Base-by-base conservation (phyloP, 1,140 invertebrate genomes). In the Drosophila obscura region DNA sequence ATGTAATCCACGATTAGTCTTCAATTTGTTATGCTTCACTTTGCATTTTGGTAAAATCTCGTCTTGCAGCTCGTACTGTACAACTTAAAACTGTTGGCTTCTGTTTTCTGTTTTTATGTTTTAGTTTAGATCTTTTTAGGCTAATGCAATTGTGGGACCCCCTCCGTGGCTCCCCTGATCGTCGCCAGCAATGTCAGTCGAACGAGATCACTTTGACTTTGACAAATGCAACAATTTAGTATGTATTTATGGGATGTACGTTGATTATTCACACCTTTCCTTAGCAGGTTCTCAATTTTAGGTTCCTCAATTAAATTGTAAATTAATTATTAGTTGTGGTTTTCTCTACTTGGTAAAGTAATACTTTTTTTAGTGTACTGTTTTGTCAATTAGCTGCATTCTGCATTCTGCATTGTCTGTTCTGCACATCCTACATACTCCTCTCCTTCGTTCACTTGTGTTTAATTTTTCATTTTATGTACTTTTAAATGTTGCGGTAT, bases 331-430 rank as follows among this genome's bases (percentile, higher is more conserved):
- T 61, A 81, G 62, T 80, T 77, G 55, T 43, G 64, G 5, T 49
- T 61, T 52, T 59, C 65, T 77, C 82, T 85, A 85, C 82, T 61
- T 85, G 78, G 75, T 87, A 87, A 88, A 87, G 73, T 87, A 87
- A 87, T 88, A 88, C 83, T 88, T 85, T 67, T 77, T 67, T 77
- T 68, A 76, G 59, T 81, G 53, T 81, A 45, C 52, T 61, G 49
- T 50, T 61, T 74, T 53, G 41, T 65, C 64, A 80, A 74, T 56
- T 77, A 73, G 62, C 61, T 80, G 77, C 71, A 1, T 19, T 19
- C 19, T 19, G 19, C 19, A 58, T 60, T 72, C 67, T 80, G 78
- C 71, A 61, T 64, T 65, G 55, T 49, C 31, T 77, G 57, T 57
- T 73, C 61, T 45, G 49, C 65, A 56, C 77, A 48, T 76, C 62